Conservation (phyloP, 1,140 invertebrate genomes). For the Drepana arcuata region DNA sequence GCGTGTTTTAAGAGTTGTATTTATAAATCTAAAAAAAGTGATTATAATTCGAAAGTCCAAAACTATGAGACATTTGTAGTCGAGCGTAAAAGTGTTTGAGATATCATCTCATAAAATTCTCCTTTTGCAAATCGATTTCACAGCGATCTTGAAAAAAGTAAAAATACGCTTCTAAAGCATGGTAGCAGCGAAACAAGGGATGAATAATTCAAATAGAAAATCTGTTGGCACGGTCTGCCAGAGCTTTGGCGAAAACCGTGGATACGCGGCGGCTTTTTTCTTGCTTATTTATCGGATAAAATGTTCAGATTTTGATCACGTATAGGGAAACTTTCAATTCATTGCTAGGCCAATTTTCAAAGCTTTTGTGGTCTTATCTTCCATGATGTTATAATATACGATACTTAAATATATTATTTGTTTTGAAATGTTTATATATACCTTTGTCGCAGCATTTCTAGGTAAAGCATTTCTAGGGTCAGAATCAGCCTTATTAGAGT, state of each 20-base stretch:
- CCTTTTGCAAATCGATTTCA: not conserved
- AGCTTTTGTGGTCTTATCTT: too few relatives aligned
- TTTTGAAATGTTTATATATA: too few relatives aligned
- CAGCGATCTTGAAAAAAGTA: slow-evolving; percentile 3
- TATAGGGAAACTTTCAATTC: slow-evolving; percentile 19
- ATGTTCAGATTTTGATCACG: slow-evolving; percentile 16
- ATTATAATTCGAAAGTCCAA: too few relatives aligned
- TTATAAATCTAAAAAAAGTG: too few relatives aligned
- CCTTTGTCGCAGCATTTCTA: too few relatives aligned
- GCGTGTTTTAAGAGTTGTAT: too few relatives aligned
- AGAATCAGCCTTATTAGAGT: too few relatives aligned
- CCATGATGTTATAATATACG: not conserved
- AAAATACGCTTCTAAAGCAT: slow-evolving; percentile 12
- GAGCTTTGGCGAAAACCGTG: not conserved
- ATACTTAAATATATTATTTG: too few relatives aligned
- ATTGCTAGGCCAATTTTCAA: too few relatives aligned
- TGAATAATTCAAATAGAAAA: slow-evolving; percentile 31
- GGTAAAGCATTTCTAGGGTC: too few relatives aligned
- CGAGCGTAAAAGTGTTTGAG: too few relatives aligned
- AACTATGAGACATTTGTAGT: too few relatives aligned
- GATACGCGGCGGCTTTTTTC: slow-evolving; percentile 2
- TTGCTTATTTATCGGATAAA: slow-evolving; percentile 12
- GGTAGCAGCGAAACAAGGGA: slow-evolving; percentile 15
- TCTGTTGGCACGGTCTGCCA: slow-evolving; percentile 13
- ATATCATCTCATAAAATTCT: slow-evolving; percentile 3